phyloP scores from a whole-genome alignment of 1,140 invertebrate genomes.

The Tetramorium alpestre region DNA sequence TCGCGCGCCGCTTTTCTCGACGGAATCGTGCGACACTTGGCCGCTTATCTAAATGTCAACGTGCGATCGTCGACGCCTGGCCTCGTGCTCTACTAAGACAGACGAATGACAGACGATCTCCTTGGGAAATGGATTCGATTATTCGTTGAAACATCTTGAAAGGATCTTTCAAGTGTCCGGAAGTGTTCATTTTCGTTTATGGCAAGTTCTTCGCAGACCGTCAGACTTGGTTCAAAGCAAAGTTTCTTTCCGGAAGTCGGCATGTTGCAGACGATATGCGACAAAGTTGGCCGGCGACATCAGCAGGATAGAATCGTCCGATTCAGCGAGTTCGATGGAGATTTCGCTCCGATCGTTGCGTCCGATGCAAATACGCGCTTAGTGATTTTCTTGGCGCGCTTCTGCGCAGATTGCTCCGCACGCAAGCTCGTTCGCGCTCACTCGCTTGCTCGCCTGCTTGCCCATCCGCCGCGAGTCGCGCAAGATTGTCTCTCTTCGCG shows the following conservation, averaged over 20 bases:
- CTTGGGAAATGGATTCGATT: not conserved
- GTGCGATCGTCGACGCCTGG: not conserved
- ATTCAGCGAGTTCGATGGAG: not conserved
- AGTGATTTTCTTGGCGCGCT: conserved; percentile 62
- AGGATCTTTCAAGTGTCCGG: not conserved
- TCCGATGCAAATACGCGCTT: conserved; percentile 48
- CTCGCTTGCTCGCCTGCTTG: not conserved
- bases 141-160: not conserved
- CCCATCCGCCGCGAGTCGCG: not conserved
- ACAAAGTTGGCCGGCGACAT: not conserved
- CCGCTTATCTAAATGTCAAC: conserved; percentile 39
- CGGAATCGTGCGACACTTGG: conserved; percentile 1
- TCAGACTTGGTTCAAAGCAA: not conserved
- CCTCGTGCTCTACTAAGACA: not conserved
- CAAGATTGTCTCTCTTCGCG: conserved; percentile 14
- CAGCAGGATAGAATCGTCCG: conserved; percentile 10
- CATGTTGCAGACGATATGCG: not conserved
- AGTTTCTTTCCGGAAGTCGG: not conserved
- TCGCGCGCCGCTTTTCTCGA: not conserved
- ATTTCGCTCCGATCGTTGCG: conserved; percentile 15
- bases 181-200: not conserved
- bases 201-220: not conserved
- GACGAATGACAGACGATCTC: not conserved
- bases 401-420: conserved; percentile 57
- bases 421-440: conserved; percentile 24